Evolutionary conservation across 2,797 vertebrate genomes (phyloP), one percentile per base, ranked within the genome.

Genomic region (Cirrhinus mrigala): DNA sequence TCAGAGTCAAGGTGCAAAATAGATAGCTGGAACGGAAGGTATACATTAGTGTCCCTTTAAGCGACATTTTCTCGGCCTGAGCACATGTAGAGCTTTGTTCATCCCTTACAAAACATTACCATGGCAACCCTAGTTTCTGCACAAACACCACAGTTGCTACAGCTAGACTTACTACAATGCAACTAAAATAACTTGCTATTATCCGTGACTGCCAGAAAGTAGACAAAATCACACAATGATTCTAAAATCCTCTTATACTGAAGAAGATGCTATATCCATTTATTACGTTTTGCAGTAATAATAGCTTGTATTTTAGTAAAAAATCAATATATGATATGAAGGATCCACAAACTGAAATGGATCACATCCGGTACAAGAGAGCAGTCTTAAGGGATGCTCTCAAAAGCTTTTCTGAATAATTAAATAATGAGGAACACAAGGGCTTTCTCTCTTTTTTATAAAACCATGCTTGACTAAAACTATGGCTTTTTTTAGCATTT

Each of bases 1-100:
- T 91, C 89, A 90, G 83, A 89, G 83, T 90, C 89, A 91, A 82
- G 83, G 88, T 85, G 79, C 78, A 86, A 82, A 87, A 85, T 73
- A 74, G 77, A 85, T 69, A 40, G 77, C 76, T 74, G 44, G 56
- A 64, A 73, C 54, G 29, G 62, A 84, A 84, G 16, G 82, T 80
- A 76, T 80, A 84, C 77, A 84, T 89, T 79, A 85, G 69, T 80
- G 62, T 78, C 73, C 74, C 73, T 80, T 89, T 75, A 82, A 79
- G 85, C 22, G 40, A 80, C 75, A 70, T 75, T 70, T 79, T 82
- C 60, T 48, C 60, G 33, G 44, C 70, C 52, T n/a, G 33, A 60
- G 46, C 50, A 71, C 75, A 60, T 84, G 83, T 48, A 60, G 24
- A 60, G 75, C 75, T 58, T 84, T 70, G 58, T 60, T 70, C 83